Base-by-base conservation (phyloP, 2,888 invertebrate species). In the Globia sparganii region DNA sequence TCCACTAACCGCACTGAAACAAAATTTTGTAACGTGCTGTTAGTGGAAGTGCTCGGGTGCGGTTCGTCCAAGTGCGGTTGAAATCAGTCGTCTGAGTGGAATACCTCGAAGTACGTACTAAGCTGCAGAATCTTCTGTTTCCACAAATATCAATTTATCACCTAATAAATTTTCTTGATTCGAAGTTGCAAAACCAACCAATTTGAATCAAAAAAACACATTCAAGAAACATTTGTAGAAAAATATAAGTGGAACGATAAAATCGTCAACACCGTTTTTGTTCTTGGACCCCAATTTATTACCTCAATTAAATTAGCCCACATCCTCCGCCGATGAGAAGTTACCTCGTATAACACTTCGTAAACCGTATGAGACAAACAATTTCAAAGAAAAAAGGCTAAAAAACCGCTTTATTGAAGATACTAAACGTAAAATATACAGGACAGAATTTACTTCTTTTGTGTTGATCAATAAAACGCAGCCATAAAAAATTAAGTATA, bases 271-370 rank as follows among this genome's bases (percentile, higher is more conserved):
- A 18, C n/a, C 8, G 58, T 72, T 66, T 86, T 83, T 74, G 46
- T 65, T 72, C 40, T 72, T 62, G 53, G 40, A 71, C 37, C 67
- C 62, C 62, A 78, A 81, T 83, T 70, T 85, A 77, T 72, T 72
- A 62, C 77, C 84, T 78, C 72, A 83, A 86, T 84, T 84, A 86
- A 84, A 75, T 83, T 72, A 83, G 43, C 61, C 71, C 79, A 86
- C 73, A 66, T 83, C 62, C 62, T 72, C 46, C 15, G 28, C 8
- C 78, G 53, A 82, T 59, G 67, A 82, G 59, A 70, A 65, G 37
- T 53, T 64, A 67, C 37, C 37, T 72, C 77, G 62, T 76, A 53
- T 61, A 85, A 82, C 72, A 69, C 77, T 85, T 77, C 78, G 61
- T 85, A 85, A 83, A 64, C 66, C 56, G 59, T 61, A 61, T 49